Evolutionary conservation across 1,140 invertebrate genomes (phyloP), one percentile per base, ranked within the genome.

Genomic region (Drosophila kikkawai): DNA sequence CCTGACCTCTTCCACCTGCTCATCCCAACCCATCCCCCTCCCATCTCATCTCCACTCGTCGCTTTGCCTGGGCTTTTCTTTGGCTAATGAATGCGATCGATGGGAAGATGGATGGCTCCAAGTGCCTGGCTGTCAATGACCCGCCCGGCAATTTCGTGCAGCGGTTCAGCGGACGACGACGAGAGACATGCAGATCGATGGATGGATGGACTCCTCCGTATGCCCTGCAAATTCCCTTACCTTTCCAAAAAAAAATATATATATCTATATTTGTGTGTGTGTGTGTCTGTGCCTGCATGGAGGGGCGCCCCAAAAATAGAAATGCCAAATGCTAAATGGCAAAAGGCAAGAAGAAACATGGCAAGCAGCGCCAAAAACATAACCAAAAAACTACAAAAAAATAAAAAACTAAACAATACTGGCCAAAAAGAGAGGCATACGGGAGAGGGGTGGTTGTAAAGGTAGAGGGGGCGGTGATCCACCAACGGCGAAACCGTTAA

Each of bases 321-420:
- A 75, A 75, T 75, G 71, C 70, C 48, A 75, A 75, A 75, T 75
- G 57, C 57, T 75, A 75, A 75, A 74, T 75, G 69, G 69, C 71
- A 74, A 75, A 63, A 51, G 50, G 34, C 15, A 60, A 48, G 47
- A 39, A 34, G 34, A 70, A 69, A 71, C 37, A 73, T 50, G 70
- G 70, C 67, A 39, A 73, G 22, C 67, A 73, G 53, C 44, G 69
- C 67, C 69, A 71, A 71, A 71, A 55, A 39, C n/a, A 56, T 17
- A 60, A 17, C 12, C n/a, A 37, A 51, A 66, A 12, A 32, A 45
- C n/a, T 8, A 37, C 26, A 29, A 48, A 3, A 50, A 36, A 19
- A n/a, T n/a, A 47, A n/a, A 36, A 37, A 17, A 15, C 7, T 3
- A 50, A 42, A 29, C 13, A 63, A 22, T 42, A 36, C 50, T 36